Percentiles rank a stretch among this genome's conserved stretches.
phyloP scores from a whole-genome alignment of 2,888 invertebrate species.

The Ypsolopha scabrella region DNA sequence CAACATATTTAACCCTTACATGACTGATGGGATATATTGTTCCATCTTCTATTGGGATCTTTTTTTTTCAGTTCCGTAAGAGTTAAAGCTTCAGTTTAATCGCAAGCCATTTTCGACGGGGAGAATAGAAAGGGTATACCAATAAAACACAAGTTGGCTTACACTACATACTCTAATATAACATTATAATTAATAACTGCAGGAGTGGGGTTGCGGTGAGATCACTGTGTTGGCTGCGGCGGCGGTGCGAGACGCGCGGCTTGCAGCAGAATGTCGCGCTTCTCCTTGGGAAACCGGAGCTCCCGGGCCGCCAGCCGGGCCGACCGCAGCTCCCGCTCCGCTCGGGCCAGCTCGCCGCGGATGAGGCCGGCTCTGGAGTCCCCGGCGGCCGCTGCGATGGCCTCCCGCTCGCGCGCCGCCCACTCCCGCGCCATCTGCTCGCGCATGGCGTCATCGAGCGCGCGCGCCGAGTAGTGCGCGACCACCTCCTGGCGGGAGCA shows the following conservation, averaged over 20 bases:
- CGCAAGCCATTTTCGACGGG: no score
- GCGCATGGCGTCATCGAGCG: constrained; percentile 94
- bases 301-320: constrained; percentile 91
- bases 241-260: constrained; percentile 84
- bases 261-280: constrained; percentile 92
- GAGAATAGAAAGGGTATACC: constrained; percentile 6
- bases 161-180: constrained; percentile 54
- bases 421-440: constrained; percentile 97
- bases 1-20: no score
- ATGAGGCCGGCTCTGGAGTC: constrained; percentile 74
- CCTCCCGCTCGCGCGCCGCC: constrained; percentile 83
- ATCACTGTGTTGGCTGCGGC: constrained; percentile 55
- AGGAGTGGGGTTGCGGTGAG: constrained; percentile 30
- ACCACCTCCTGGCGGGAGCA: constrained; percentile 94
- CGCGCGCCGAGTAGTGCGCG: constrained; percentile 92
- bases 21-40: no score
- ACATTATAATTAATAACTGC: constrained; percentile 42
- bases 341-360: constrained; percentile 82
- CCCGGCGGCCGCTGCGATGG: constrained; percentile 1
- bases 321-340: constrained; percentile 87
- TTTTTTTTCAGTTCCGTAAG: no score
- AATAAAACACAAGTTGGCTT: constrained; percentile 41
- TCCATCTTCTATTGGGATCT: no score
- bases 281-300: constrained; percentile 94
- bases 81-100: no score